phyloP scores from a whole-genome alignment of 2,113 vertebrate genomes.

The Nothocercus nigrocapillus region DNA sequence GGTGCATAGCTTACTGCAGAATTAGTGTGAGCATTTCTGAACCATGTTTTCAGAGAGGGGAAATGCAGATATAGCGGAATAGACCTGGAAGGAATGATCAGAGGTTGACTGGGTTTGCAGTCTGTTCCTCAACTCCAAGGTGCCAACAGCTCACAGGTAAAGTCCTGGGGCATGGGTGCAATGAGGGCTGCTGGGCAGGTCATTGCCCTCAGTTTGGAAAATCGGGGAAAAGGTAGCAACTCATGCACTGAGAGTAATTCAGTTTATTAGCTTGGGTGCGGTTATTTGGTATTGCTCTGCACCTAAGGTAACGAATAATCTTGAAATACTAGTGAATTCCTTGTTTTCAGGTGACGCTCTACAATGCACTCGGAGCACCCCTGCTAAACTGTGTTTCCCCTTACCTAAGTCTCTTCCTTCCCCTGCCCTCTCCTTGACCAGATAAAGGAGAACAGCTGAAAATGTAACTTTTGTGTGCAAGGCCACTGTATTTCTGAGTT shows the following conservation, averaged over 20 bases:
- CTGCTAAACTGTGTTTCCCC: background rate
- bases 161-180: background rate
- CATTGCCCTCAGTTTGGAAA: background rate
- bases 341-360: background rate
- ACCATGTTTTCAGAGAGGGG: background rate
- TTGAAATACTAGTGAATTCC: background rate
- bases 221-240: background rate
- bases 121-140: background rate
- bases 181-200: background rate
- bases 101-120: background rate
- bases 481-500: background rate
- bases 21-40: background rate
- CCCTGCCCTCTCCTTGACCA: background rate
- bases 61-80: background rate
- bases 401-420: background rate
- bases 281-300: background rate
- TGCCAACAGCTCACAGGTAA: background rate
- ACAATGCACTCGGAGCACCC: background rate
- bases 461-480: background rate
- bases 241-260: background rate
- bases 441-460: background rate
- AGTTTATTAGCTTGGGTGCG: background rate
- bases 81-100: background rate
- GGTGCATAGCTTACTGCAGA: background rate
- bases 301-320: background rate